Evolutionary conservation across 2,888 invertebrate species (phyloP).

Genomic region (Agelastica alni): DNA sequence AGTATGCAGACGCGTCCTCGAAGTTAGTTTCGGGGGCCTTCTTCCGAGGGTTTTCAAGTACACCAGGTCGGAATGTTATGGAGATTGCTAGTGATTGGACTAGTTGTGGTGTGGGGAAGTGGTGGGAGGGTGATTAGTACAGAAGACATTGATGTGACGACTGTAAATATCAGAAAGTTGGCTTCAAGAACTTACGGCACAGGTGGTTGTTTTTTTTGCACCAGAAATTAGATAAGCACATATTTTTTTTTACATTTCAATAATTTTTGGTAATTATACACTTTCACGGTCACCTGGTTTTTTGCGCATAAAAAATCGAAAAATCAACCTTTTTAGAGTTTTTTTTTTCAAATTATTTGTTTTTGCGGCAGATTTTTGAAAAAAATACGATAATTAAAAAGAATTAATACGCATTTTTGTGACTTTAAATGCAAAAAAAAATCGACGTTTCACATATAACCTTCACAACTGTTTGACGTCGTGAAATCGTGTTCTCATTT

Average conservation of each 20-base stretch:
- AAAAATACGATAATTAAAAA: too few species aligned
- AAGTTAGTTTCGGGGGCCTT: conserved; percentile 7
- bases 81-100: conserved; percentile 19
- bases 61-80: conserved; percentile 15
- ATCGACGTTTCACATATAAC: too few species aligned
- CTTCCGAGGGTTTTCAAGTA: conserved; percentile 14
- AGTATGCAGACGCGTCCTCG: conserved; percentile 12
- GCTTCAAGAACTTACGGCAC: conserved; percentile 41
- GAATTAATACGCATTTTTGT: too few species aligned
- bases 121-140: conserved; percentile 27
- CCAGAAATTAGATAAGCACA: not conserved
- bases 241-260: too few species aligned
- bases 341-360: too few species aligned
- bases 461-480: too few species aligned
- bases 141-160: conserved; percentile 40
- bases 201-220: conserved; percentile 26
- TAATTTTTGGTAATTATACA: too few species aligned
- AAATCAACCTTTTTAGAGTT: too few species aligned
- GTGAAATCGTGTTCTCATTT: too few species aligned
- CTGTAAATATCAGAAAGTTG: conserved; percentile 42
- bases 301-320: not conserved
- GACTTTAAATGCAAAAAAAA: too few species aligned
- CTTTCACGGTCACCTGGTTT: not conserved
- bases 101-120: conserved; percentile 20
- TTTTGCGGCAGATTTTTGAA: too few species aligned